Evolutionary conservation across 2,888 invertebrate genomes (phyloP), one percentile per base, ranked within the genome.

Genomic region (Loripinus fragilis): DNA sequence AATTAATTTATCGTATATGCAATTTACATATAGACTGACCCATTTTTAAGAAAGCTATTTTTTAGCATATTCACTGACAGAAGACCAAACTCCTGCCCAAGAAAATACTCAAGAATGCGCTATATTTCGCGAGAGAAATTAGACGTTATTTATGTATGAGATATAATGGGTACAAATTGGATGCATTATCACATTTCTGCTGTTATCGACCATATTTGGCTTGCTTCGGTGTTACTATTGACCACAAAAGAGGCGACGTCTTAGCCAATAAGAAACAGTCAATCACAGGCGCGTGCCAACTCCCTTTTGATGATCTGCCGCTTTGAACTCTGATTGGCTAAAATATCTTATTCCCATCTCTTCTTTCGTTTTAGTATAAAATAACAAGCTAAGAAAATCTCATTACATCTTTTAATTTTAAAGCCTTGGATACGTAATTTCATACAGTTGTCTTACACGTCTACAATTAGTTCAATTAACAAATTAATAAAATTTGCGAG

Each of bases 71-170:
- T n/a, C n/a, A n/a, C n/a, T n/a, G n/a, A n/a, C n/a, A n/a, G n/a
- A n/a, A n/a, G n/a, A n/a, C n/a, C n/a, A n/a, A n/a, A n/a, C n/a
- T n/a, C n/a, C n/a, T n/a, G n/a, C n/a, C n/a, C n/a, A n/a, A n/a
- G n/a, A n/a, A n/a, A n/a, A n/a, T n/a, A n/a, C n/a, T n/a, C n/a
- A n/a, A n/a, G n/a, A 60, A n/a, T 33, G 60, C 23, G 60, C 15
- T 60, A 60, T 17, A 60, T 60, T 60, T 60, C 33, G 12, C 60
- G 33, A 20, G 33, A 30, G 25, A 60, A 60, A 60, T 73, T 74
- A 78, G 80, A 72, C 80, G 65, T 84, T 81, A 84, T 81, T 83
- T 83, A 83, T 83, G 80, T 81, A 83, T 83, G 83, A 83, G 78
- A 48, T 52, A 81, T 83, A 83, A 83, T 81, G 78, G 80, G 70